Evolutionary conservation across 2,888 invertebrate species (phyloP).

Genomic region (Merodon equestris): DNA sequence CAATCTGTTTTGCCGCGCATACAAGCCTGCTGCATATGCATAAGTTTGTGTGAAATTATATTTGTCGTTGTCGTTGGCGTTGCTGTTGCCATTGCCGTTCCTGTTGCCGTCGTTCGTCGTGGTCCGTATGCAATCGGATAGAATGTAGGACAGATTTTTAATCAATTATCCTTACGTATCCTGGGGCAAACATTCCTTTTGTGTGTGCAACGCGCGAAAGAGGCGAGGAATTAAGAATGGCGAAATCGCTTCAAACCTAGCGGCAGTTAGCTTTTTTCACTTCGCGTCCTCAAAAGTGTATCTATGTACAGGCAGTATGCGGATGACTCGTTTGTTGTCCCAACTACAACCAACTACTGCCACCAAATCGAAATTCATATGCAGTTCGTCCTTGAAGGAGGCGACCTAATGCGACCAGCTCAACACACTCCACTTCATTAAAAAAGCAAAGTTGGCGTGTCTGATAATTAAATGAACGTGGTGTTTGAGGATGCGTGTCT

Average conservation of each 20-base stretch:
- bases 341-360: slow-evolving; percentile 4
- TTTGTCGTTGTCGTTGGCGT: too few relatives aligned
- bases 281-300: slow-evolving; percentile 1
- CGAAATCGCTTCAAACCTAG: slow-evolving; percentile 60
- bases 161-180: slow-evolving; percentile 66
- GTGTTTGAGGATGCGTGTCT: slow-evolving; percentile 59
- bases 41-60: too few relatives aligned
- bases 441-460: slow-evolving; percentile 55
- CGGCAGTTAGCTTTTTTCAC: slow-evolving; percentile 61
- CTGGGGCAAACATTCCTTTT: slow-evolving; percentile 62
- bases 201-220: slow-evolving; percentile 40
- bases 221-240: slow-evolving; percentile 59
- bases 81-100: too few relatives aligned
- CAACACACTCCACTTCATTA: slow-evolving; percentile 1
- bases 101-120: too few relatives aligned
- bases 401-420: neutral
- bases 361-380: slow-evolving; percentile 56
- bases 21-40: slow-evolving; percentile 6
- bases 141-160: slow-evolving; percentile 69
- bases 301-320: too few relatives aligned
- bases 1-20: neutral
- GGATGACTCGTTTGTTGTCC: slow-evolving; percentile 21
- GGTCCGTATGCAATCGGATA: slow-evolving; percentile 57
- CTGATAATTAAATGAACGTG: slow-evolving; percentile 62
- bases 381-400: slow-evolving; percentile 55